These are phyloP conservation scores for Lateolabrax maculatus DNA, from an alignment of 2,797 vertebrate species.

Conservation along the genomic window DNA sequence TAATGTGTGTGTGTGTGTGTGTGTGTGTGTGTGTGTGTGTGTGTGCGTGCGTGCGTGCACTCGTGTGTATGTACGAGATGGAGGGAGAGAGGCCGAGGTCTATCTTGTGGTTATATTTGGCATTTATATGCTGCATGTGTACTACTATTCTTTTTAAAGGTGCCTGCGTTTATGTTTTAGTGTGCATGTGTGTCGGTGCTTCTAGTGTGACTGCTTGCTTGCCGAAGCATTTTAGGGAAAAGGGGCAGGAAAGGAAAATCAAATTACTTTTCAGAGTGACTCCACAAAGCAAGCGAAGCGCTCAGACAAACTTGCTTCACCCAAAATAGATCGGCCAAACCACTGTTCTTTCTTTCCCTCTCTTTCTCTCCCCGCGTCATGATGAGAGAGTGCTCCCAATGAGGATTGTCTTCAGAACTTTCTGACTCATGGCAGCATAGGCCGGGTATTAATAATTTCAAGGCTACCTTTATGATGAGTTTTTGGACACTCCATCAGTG, in stretches of 20 bases:
- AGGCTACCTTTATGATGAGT: conserved; percentile 52
- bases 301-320: conserved; percentile 65
- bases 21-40: not conserved
- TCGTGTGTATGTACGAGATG: not conserved
- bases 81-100: not conserved
- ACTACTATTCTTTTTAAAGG: conserved; percentile 18
- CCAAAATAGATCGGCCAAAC: conserved; percentile 74
- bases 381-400: conserved; percentile 64
- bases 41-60: not conserved
- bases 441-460: conserved; percentile 67
- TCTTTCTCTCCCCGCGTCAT: conserved; percentile 1
- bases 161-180: conserved; percentile 23
- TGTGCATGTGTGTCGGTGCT: not conserved
- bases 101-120: conserved; percentile 51
- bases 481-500: conserved; percentile 56
- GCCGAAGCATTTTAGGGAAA: conserved; percentile 46
- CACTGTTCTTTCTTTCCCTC: conserved; percentile 31
- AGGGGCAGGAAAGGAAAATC: conserved; percentile 61
- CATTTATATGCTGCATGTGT: conserved; percentile 35
- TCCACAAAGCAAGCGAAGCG: conserved; percentile 60
- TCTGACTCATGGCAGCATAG: conserved; percentile 56
- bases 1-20: not conserved
- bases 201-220: conserved; percentile 47
- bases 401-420: conserved; percentile 69
- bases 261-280: conserved; percentile 67